These are phyloP conservation scores for Petrolisthes cinctipes DNA, from an alignment of 2,888 invertebrate species.

Conservation along the genomic window DNA sequence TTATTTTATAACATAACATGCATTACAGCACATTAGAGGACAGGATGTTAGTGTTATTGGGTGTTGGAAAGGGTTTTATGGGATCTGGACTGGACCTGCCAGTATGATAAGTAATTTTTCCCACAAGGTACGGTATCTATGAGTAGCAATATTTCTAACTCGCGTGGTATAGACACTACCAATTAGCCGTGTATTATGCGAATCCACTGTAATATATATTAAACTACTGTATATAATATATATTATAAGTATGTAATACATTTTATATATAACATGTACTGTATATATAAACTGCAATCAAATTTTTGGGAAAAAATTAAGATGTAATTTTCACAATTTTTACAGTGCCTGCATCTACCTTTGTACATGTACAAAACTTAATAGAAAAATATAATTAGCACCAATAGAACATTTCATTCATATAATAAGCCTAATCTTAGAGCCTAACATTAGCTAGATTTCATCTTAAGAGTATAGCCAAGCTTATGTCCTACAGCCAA, in stretches of 20 bases:
- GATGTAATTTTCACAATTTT: constrained; percentile 10
- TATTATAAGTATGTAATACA: constrained; percentile 21
- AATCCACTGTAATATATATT: no score
- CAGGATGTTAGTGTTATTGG: no score
- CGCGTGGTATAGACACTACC: no score
- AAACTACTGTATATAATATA: constrained; percentile 6
- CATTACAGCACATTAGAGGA: no score
- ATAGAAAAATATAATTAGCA: constrained; percentile 18
- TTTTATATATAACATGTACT: constrained; percentile 30
- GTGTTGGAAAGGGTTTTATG: no score
- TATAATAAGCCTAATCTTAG: constrained; percentile 16
- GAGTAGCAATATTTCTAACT: no score
- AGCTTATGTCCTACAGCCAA: constrained; percentile 11
- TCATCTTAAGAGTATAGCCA: constrained; percentile 6
- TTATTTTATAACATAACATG: no score
- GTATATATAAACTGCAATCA: constrained; percentile 13
- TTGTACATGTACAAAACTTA: constrained; percentile 18
- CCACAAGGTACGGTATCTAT: no score
- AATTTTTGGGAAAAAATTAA: neutral
- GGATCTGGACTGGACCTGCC: no score
- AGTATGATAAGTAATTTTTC: no score
- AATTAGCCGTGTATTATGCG: no score
- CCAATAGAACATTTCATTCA: constrained; percentile 18
- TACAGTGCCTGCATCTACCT: constrained; percentile 11
- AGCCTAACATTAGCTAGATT: constrained; percentile 16